phyloP scores from a whole-genome alignment of 2,113 vertebrate species.

The Laterallus jamaicensis region DNA sequence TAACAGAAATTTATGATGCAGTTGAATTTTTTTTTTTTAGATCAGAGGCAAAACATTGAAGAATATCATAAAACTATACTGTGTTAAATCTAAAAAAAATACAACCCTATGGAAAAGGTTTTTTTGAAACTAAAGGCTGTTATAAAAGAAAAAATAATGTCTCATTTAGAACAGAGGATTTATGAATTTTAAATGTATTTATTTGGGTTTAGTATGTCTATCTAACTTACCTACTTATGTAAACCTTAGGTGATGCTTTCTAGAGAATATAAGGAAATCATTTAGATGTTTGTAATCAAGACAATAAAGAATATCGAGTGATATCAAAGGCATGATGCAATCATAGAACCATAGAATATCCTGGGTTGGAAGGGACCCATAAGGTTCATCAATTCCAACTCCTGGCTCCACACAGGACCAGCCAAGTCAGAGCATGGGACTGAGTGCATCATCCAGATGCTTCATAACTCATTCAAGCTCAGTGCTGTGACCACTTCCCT shows the following conservation, averaged over 20 bases:
- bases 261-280: neutral
- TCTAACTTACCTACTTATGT: neutral
- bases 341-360: too few species aligned
- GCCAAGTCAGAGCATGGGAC: too few species aligned
- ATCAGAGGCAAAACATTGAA: neutral
- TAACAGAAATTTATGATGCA: neutral
- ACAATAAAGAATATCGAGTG: neutral
- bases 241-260: neutral
- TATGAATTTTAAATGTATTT: neutral
- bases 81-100: neutral
- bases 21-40: neutral
- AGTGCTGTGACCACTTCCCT: too few species aligned
- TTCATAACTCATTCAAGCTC: too few species aligned
- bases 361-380: too few species aligned
- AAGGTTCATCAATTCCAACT: too few species aligned
- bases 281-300: neutral
- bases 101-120: rapidly evolving
- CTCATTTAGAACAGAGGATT: neutral
- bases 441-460: too few species aligned
- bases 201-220: neutral
- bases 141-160: neutral
- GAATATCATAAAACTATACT: neutral
- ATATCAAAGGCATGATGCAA: neutral
- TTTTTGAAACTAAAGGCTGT: neutral
- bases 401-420: too few species aligned